phyloP scores from a whole-genome alignment of 2,113 vertebrate species.

The Rhea americana region DNA sequence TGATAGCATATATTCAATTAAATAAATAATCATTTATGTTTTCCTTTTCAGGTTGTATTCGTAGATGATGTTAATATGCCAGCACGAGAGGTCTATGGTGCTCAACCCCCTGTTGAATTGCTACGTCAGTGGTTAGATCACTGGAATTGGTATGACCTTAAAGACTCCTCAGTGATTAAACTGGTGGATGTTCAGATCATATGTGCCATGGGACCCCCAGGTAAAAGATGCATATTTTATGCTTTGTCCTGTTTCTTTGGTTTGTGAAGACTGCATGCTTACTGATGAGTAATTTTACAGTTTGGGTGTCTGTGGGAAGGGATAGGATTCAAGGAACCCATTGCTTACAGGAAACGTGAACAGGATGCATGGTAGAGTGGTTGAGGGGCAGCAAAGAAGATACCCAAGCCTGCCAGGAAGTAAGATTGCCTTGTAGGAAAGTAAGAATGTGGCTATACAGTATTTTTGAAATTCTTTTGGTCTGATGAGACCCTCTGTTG shows the following conservation, averaged over 20 bases:
- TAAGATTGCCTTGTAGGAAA: neutral
- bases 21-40: neutral
- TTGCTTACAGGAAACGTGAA: neutral
- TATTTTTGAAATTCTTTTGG: neutral
- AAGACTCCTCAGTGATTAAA: slow-evolving; percentile 87
- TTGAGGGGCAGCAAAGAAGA: neutral
- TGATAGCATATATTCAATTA: neutral
- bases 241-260: neutral
- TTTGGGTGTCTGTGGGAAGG: neutral
- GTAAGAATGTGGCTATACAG: neutral
- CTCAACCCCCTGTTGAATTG: slow-evolving; percentile 91
- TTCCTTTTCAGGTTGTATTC: slow-evolving; percentile 84
- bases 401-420: neutral
- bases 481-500: neutral
- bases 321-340: neutral
- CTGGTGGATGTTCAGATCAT: slow-evolving; percentile 88
- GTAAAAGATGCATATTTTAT: slow-evolving; percentile 60
- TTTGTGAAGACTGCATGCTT: neutral
- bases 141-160: slow-evolving; percentile 93
- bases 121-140: slow-evolving; percentile 92
- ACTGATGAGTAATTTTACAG: neutral
- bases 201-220: slow-evolving; percentile 92
- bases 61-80: slow-evolving; percentile 96
- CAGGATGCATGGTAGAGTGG: neutral
- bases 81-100: slow-evolving; percentile 88